Evolutionary conservation across 2,113 vertebrate genomes (phyloP), one percentile per base, ranked within the genome.

Genomic region (Mesoclemmys tuberculata): DNA sequence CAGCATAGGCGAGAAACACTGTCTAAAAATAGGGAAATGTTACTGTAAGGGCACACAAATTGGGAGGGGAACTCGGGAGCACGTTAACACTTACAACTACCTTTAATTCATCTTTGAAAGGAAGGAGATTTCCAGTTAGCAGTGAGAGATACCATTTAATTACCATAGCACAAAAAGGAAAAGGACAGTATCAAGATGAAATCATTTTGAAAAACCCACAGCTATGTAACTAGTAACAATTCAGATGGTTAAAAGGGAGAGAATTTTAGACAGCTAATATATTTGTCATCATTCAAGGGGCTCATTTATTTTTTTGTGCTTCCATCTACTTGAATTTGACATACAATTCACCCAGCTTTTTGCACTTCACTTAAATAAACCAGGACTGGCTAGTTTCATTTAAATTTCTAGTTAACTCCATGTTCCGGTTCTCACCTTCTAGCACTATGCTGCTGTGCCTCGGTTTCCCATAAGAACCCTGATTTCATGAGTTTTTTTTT

Each of bases 311-410:
- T 54, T 54, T 82, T 27, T 27, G 0, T 6, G 27, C 90, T 82
- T 84, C n/a, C 82, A 86, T 46, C 52, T 55, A 41, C 82, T n/a
- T 51, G 64, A 41, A 64, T 81, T 80, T 56, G 54, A 84, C 13
- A 16, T 1, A 46, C 21, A 18, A 46, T 38, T 58, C 35, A 52
- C 48, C n/a, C 82, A 75, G 82, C 41, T 84, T 79, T 22, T 11
- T 51, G 49, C 71, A 79, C 29, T 55, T 75, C 21, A 81, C 86
- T 90, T 81, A 41, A 12, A 41, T 64, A 10, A 21, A 54, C 48
- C 56, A 61, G 77, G 82, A 80, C 93, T 93, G 41, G 86, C 85
- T 78, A 85, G 26, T 89, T 84, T 87, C 82, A 96, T 61, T 31
- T 84, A 41, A 51, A 16, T 8, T 31, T 55, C 0, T 0, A 79